Conservation (phyloP, 2,797 vertebrate genomes). For the Iguana delicatissima region DNA sequence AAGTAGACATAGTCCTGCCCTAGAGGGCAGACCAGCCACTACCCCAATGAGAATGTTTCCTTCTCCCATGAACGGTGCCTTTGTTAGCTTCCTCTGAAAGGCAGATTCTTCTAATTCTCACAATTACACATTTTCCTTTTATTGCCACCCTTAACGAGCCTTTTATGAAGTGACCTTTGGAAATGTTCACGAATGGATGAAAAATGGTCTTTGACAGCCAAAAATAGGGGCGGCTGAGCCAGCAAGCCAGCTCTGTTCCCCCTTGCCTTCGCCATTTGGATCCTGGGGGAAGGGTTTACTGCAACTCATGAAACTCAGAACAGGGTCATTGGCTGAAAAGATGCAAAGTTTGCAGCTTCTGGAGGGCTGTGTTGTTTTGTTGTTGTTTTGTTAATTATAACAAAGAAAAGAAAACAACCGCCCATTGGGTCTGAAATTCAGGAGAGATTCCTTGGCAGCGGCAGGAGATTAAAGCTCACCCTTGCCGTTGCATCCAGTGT, state of each 20-base stretch:
- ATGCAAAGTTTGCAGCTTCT: slow-evolving; percentile 63
- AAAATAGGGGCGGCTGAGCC: slow-evolving; percentile 7
- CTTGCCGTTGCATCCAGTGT: not conserved
- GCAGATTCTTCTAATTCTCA: slow-evolving; percentile 50
- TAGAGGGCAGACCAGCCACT: not conserved
- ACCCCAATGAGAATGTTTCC: not conserved
- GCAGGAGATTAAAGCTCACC: not conserved
- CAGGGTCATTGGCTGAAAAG: slow-evolving; percentile 54
- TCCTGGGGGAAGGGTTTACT: slow-evolving; percentile 30
- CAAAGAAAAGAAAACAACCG: not conserved
- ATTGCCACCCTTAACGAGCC: slow-evolving; percentile 45
- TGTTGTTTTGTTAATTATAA: slow-evolving; percentile 39
- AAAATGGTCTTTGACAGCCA: slow-evolving; percentile 44
- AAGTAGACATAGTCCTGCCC: not conserved
- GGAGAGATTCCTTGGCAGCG: not conserved
- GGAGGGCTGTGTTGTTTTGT: slow-evolving; percentile 29
- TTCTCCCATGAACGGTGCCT: not conserved
- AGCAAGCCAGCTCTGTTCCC: not conserved
- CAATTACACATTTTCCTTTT: slow-evolving; percentile 46
- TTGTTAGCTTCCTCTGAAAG: slow-evolving; percentile 37
- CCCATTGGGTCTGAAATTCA: not conserved
- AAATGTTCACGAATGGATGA: slow-evolving; percentile 37
- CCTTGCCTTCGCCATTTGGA: slow-evolving; percentile 20
- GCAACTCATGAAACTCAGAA: slow-evolving; percentile 51
- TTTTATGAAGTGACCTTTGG: slow-evolving; percentile 57